Evolutionary conservation across 2,888 invertebrate species (phyloP), one percentile per base, ranked within the genome.

Genomic region (Melanostoma scalare): DNA sequence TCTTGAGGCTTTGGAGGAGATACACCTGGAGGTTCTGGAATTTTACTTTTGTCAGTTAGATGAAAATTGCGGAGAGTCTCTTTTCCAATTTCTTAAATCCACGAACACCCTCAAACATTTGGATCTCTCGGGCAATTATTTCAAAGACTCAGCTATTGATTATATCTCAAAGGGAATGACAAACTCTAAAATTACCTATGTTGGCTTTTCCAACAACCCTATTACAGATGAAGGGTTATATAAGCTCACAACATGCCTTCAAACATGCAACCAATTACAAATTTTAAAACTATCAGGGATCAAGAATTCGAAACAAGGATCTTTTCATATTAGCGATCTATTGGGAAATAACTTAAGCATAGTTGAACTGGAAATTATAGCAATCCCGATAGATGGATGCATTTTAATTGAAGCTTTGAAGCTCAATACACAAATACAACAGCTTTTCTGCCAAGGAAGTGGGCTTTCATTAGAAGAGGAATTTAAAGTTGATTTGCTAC

Each of bases 181-280:
- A 0, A 87, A 85, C 2, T 50, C 71, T 0, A 36, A 77, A 0
- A 58, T 90, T n/a, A 73, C 78, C 40, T 89, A 88, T 56, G 81
- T 90, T 5, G 88, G 88, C 0, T 52, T 90, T 10, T 88, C 87
- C 0, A 86, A 89, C 56, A 90, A 90, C 75, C 87, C 86, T 0
- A 38, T 90, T 0, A n/a, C 42, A 1, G 84, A 87, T 3, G 4
- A 58, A 0, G 87, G 87, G 0, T n/a, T 90, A 0, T 50, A 42
- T 3, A 9, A 36, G 1, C 60, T 90, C 0, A 46, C 75, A n/a
- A 56, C 53, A 0, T 33, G 58, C 1, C 77, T 90, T 5, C 10
- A 86, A 0, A 85, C 74, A 1, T 88, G 87, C 0, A 20, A 86
- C 0, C 86, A 89, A 2, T 69, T 90, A 0, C 30, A 65, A 9